Conservation (phyloP, 1,140 invertebrate species). For the Venturia canescens region DNA sequence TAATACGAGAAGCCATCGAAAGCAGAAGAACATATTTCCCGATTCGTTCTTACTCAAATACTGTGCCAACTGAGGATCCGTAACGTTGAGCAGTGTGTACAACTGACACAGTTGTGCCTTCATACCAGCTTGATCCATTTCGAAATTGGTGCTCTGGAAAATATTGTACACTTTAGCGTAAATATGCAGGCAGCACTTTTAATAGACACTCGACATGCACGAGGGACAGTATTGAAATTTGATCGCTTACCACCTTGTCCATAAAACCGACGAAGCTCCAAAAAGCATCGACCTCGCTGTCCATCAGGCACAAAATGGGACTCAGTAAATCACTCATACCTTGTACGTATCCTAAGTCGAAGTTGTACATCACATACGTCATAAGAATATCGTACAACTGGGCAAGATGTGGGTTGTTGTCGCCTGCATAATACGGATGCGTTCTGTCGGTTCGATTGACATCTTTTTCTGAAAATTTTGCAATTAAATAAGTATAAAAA, state of each 20-base stretch:
- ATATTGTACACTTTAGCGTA: conserved; percentile 39
- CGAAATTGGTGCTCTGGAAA: conserved; percentile 94
- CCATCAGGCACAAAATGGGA: conserved; percentile 93
- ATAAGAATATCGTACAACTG: conserved; percentile 95
- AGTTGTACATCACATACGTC: conserved; percentile 99
- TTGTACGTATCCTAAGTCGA: conserved; percentile 97
- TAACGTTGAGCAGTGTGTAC: conserved; percentile 87
- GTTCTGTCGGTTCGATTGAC: conserved; percentile 97
- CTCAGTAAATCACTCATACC: conserved; percentile 98
- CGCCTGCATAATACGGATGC: conserved; percentile 93
- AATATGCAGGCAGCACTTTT: too few relatives aligned
- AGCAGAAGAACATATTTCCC: conserved; percentile 99
- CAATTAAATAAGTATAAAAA: conserved; percentile 7
- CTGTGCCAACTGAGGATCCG: conserved; percentile 89
- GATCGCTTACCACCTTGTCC: conserved; percentile 89
- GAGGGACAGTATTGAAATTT: neutral
- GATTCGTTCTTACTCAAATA: conserved; percentile 95
- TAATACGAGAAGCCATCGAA: conserved; percentile 92
- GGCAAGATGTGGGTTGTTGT: conserved; percentile 92
- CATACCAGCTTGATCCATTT: conserved; percentile 98
- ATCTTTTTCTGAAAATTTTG: conserved; percentile 90
- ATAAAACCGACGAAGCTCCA: conserved; percentile 99
- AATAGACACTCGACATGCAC: too few relatives aligned
- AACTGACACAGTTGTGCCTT: conserved; percentile 94
- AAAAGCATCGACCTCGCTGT: conserved; percentile 97